phyloP scores from a whole-genome alignment of 2,888 invertebrate species.

The Xestia ashworthii region DNA sequence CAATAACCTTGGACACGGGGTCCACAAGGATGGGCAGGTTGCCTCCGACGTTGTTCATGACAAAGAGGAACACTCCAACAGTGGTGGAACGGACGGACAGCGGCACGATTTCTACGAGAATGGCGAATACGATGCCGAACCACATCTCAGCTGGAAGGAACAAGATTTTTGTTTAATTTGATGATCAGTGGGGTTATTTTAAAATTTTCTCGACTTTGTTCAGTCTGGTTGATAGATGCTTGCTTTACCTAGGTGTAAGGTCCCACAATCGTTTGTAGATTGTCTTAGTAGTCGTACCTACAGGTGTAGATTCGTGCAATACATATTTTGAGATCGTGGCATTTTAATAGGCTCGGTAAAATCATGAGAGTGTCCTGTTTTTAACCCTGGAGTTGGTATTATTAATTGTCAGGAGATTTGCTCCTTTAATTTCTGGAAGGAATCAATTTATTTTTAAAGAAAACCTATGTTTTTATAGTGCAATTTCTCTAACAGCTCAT shows the following conservation, averaged over 20 bases:
- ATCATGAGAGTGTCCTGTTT: neutral
- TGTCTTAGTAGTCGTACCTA: neutral
- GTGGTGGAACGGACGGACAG: conserved; percentile 95
- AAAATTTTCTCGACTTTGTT: neutral
- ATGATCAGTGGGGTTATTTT: neutral
- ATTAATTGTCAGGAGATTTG: neutral
- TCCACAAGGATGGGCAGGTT: conserved; percentile 97
- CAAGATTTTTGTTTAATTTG: neutral
- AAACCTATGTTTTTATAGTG: no score
- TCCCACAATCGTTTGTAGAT: neutral
- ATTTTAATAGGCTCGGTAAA: neutral
- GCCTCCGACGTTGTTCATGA: conserved; percentile 98
- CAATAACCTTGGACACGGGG: conserved; percentile 95
- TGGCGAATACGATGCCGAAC: conserved; percentile 98
- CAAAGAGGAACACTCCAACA: conserved; percentile 96
- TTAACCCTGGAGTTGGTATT: neutral
- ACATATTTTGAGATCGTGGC: neutral
- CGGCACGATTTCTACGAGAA: conserved; percentile 97
- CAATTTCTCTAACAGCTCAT: neutral
- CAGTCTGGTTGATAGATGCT: neutral
- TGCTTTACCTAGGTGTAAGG: neutral
- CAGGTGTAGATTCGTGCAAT: neutral
- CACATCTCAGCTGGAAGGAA: conserved; percentile 96
- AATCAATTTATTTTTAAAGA: no score
- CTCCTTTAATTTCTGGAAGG: neutral